Conservation (phyloP, 2,888 invertebrate genomes). For the Eristalis arbustorum region DNA sequence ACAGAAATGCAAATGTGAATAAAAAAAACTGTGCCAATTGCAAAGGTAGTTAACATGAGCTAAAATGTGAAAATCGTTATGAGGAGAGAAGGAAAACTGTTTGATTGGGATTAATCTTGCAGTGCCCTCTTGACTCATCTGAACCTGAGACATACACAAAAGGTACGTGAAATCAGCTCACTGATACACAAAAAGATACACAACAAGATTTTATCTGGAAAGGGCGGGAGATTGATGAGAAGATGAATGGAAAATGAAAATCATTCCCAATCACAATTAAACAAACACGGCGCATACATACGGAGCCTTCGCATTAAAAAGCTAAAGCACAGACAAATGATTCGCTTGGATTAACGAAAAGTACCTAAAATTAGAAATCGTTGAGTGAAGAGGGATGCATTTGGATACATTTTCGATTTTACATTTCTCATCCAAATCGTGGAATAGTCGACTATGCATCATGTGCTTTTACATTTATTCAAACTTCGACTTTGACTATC, state of each 20-base stretch:
- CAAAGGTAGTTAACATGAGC: background rate
- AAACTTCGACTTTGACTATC: too few species aligned
- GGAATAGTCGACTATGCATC: background rate
- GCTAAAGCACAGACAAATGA: background rate
- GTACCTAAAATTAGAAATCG: slow-evolving; percentile 45
- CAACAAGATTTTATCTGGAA: background rate
- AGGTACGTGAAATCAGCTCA: background rate
- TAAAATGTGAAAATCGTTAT: background rate
- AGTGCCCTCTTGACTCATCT: slow-evolving; percentile 1
- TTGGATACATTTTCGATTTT: background rate
- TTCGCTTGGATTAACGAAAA: slow-evolving; percentile 54
- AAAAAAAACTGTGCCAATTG: slow-evolving; percentile 47
- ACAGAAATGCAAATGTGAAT: slow-evolving; percentile 24
- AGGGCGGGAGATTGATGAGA: background rate
- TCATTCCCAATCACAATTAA: slow-evolving; percentile 24
- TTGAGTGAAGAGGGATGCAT: background rate
- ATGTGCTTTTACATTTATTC: too few species aligned
- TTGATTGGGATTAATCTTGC: slow-evolving; percentile 5
- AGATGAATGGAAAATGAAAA: background rate
- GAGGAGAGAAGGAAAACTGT: background rate
- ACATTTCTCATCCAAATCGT: background rate
- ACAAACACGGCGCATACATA: slow-evolving; percentile 1
- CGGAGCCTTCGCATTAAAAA: background rate
- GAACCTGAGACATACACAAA: slow-evolving; percentile 18
- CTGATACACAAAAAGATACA: background rate